Conservation (phyloP, 2,888 invertebrate genomes). For the Drosophila pullipes region DNA sequence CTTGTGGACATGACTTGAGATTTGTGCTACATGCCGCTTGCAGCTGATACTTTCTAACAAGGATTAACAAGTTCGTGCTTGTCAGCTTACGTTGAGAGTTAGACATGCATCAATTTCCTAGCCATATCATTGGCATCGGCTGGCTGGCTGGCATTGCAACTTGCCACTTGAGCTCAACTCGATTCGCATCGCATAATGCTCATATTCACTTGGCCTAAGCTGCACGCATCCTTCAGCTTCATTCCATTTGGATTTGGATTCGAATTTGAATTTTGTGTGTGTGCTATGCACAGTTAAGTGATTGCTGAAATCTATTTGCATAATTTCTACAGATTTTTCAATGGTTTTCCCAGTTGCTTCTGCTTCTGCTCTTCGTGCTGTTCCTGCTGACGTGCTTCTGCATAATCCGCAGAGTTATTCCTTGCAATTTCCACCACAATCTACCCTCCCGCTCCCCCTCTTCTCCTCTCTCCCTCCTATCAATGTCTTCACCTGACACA, state of each 20-base stretch:
- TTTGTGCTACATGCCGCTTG: constrained; percentile 4
- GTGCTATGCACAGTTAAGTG: constrained; percentile 66
- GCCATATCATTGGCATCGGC: constrained; percentile 33
- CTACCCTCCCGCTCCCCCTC: neutral
- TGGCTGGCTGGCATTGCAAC: constrained; percentile 7
- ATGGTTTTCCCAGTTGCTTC: constrained; percentile 58
- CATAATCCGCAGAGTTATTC: constrained; percentile 59
- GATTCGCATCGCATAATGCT: constrained; percentile 2
- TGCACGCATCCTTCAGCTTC: constrained; percentile 2
- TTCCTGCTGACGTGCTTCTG: constrained; percentile 27
- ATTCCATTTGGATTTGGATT: constrained; percentile 13
- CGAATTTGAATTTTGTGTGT: neutral
- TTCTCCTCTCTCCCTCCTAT: neutral
- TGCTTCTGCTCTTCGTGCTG: neutral
- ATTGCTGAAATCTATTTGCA: constrained; percentile 81
- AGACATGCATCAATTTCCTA: constrained; percentile 26
- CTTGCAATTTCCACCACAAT: constrained; percentile 9
- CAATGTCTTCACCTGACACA: constrained; percentile 43
- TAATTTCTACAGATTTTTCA: constrained; percentile 80
- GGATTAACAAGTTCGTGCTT: neutral
- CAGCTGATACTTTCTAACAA: constrained; percentile 8
- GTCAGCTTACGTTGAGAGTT: neutral
- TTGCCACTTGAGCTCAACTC: constrained; percentile 5
- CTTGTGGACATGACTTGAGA: neutral
- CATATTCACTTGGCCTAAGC: constrained; percentile 12